Conservation (phyloP, 2,888 invertebrate species). For the Lamproptera curius region DNA sequence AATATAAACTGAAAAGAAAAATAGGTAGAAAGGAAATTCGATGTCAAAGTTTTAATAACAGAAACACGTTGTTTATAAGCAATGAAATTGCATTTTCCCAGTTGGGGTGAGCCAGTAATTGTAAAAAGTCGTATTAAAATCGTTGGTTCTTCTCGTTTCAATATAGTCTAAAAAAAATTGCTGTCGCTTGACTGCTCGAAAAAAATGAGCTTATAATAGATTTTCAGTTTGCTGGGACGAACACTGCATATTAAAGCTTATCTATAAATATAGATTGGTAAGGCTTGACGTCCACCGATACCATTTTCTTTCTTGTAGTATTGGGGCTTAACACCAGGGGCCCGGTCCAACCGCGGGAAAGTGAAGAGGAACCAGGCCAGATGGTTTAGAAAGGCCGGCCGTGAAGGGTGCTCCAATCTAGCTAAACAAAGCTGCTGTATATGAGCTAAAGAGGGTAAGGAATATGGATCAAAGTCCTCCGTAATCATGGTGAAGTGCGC, state of each 20-base stretch:
- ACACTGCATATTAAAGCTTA: constrained; percentile 54
- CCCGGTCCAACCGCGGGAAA: too few relatives aligned
- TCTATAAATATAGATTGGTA: constrained; percentile 9
- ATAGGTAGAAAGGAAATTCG: constrained; percentile 30
- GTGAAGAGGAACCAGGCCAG: too few relatives aligned
- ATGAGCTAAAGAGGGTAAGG: too few relatives aligned
- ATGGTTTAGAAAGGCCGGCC: too few relatives aligned
- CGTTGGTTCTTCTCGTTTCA: constrained; percentile 68
- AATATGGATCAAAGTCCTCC: too few relatives aligned
- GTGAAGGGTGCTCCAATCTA: too few relatives aligned
- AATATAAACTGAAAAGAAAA: background rate
- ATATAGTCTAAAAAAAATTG: constrained; percentile 78
- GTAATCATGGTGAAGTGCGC: too few relatives aligned
- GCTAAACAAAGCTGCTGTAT: too few relatives aligned
- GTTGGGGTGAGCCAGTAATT: constrained; percentile 32
- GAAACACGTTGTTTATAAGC: constrained; percentile 48
- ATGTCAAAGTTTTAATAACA: constrained; percentile 46
- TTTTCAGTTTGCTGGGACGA: constrained; percentile 70
- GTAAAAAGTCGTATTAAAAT: constrained; percentile 55
- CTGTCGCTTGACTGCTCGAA: constrained; percentile 68
- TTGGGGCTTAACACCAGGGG: too few relatives aligned
- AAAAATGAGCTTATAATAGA: constrained; percentile 75
- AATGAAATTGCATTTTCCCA: constrained; percentile 34
- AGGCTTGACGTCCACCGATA: constrained; percentile 1
- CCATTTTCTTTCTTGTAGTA: too few relatives aligned